Evolutionary conservation across 35 echinoderm and acorn worm genomes (phyloP).

Genomic region (Amphiura filiformis): DNA sequence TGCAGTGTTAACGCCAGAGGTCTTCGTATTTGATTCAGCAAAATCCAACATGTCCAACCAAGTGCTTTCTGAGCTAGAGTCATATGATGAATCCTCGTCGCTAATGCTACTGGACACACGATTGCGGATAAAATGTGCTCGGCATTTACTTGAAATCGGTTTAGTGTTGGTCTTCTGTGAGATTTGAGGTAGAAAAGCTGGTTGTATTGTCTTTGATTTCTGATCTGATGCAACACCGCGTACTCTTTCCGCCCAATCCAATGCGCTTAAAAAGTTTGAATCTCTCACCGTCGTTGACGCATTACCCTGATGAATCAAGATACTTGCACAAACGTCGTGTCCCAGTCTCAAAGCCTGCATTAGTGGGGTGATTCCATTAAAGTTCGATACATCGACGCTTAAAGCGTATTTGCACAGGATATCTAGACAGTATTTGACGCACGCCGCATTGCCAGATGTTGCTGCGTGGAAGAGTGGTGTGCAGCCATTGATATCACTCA

Average conservation of each 20-base stretch:
- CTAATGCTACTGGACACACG: neutral
- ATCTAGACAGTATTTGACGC: slow-evolving; percentile 63
- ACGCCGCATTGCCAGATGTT: slow-evolving; percentile 69
- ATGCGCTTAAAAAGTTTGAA: slow-evolving; percentile 45
- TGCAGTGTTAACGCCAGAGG: neutral
- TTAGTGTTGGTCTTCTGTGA: neutral
- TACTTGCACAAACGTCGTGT: slow-evolving; percentile 77
- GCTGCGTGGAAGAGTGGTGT: slow-evolving; percentile 76
- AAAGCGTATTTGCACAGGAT: slow-evolving; percentile 39
- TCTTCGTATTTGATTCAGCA: neutral
- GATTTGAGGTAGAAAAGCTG: neutral
- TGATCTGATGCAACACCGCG: neutral
- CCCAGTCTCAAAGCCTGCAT: slow-evolving; percentile 72
- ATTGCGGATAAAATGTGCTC: too few species aligned
- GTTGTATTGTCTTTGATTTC: neutral
- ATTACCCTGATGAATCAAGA: slow-evolving; percentile 72
- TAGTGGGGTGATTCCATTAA: slow-evolving; percentile 71
- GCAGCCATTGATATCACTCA: slow-evolving; percentile 61
- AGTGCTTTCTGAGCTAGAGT: neutral
- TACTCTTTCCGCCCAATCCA: slow-evolving; percentile 59
- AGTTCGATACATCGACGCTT: slow-evolving; percentile 70
- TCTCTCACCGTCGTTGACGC: slow-evolving; percentile 64
- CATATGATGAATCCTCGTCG: neutral
- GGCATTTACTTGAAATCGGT: too few species aligned
- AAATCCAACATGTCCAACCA: neutral